Evolutionary conservation across 2,888 invertebrate genomes (phyloP), one percentile per base, ranked within the genome.

Genomic region (Eupelmus urozonus): DNA sequence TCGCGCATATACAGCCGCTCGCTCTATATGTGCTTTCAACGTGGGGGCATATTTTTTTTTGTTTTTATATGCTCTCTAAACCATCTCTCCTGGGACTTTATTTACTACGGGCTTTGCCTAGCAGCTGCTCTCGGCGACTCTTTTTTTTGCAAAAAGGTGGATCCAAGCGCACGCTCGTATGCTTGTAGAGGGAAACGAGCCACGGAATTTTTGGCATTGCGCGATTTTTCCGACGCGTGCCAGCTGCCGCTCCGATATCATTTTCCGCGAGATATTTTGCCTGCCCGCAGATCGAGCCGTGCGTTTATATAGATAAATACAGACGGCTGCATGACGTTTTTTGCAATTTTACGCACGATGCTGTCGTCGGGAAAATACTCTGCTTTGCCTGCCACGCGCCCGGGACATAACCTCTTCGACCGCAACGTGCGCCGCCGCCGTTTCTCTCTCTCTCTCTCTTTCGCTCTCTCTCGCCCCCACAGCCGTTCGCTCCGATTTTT

Each of bases 321-420:
- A 55, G 23, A 18, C 18, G 7, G 4, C 45, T 51, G 34, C 49
- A 18, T 51, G 73, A 42, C 55, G 27, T 34, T 53, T 34, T 23
- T 13, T 3, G 23, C 34, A 23, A n/a, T n/a, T 59, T 62, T 51
- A 34, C 27, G 23, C 9, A n/a, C 20, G 20, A 27, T 42, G 23
- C n/a, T 20, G 13, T n/a, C 27, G 40, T 2, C n/a, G 29, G 20
- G 9, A 53, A 57, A 57, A 42, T 53, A n/a, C n/a, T n/a, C n/a
- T n/a, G n/a, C n/a, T n/a, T n/a, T n/a, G n/a, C 29, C 55, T 67
- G 78, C 69, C 78, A 74, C 74, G 70, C 78, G 67, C 49, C 9
- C 42, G 18, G 40, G 27, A 78, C 78, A 74, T 78, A 78, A 78
- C 78, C 78, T 78, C 73, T n/a, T 63, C 34, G 23, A 0, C 5